These are phyloP conservation scores for Amiota minor DNA, from an alignment of 2,888 invertebrate genomes.

Conservation along the genomic window DNA sequence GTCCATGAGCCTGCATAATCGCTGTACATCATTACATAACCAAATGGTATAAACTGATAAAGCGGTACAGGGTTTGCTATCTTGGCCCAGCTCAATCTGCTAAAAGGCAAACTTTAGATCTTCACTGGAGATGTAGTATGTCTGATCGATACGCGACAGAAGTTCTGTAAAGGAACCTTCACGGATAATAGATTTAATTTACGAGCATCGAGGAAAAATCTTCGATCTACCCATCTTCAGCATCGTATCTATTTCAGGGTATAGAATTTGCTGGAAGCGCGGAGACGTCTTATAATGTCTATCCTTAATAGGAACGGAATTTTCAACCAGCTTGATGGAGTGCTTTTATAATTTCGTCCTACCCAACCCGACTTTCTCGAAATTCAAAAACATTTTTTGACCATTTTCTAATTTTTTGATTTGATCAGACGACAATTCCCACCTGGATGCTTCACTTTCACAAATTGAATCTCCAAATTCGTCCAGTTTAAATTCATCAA, in stretches of 20 bases:
- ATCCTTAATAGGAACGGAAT: too few species aligned
- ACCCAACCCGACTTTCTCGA: not conserved
- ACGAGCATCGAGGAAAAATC: conserved; percentile 32
- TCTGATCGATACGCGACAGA: conserved; percentile 23
- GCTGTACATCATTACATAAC: not conserved
- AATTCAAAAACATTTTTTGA: not conserved
- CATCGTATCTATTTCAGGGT: conserved; percentile 46
- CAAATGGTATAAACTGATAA: conserved; percentile 39
- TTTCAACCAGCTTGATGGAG: too few species aligned
- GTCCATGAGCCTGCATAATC: conserved; percentile 38
- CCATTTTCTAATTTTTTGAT: not conserved
- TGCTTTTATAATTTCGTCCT: too few species aligned
- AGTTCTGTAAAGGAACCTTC: conserved; percentile 8
- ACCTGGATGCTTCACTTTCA: too few species aligned
- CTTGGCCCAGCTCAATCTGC: conserved; percentile 27
- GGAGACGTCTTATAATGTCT: too few species aligned
- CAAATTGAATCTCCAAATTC: too few species aligned
- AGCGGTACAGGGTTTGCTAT: conserved; percentile 26
- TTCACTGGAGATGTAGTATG: conserved; percentile 38
- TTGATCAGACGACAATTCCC: not conserved
- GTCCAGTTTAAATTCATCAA: too few species aligned
- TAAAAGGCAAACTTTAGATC: conserved; percentile 33
- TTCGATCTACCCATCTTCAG: too few species aligned
- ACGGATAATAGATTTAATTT: conserved; percentile 21
- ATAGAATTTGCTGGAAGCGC: conserved; percentile 9